Conservation (phyloP, 2,888 invertebrate species). For the Aethes cnicana region DNA sequence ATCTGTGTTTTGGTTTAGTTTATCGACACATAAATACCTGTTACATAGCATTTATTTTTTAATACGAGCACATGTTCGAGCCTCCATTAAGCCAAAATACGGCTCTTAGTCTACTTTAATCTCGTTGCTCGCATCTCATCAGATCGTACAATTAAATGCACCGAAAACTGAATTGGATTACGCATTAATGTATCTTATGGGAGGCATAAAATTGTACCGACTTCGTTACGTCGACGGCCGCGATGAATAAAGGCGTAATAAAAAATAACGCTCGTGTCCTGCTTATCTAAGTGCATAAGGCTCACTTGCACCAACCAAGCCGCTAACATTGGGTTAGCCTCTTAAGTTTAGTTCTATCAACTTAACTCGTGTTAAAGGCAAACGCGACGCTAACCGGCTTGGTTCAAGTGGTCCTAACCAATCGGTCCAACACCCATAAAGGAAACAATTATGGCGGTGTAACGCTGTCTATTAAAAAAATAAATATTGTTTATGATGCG, state of each 20-base stretch:
- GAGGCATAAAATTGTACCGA: constrained; percentile 57
- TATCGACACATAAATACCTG: constrained; percentile 37
- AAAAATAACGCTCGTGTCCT: constrained; percentile 49
- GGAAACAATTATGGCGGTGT: constrained; percentile 46
- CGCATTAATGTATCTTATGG: constrained; percentile 60
- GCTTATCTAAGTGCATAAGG: constrained; percentile 36
- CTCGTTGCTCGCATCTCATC: constrained; percentile 48
- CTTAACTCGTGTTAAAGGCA: no score
- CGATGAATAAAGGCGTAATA: constrained; percentile 60
- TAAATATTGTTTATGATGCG: constrained; percentile 33
- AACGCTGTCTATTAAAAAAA: constrained; percentile 37
- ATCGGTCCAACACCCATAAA: constrained; percentile 41
- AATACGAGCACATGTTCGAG: constrained; percentile 44
- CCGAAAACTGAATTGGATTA: constrained; percentile 60
- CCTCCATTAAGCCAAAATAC: constrained; percentile 58
- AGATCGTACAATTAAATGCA: constrained; percentile 52
- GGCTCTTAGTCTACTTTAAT: constrained; percentile 53
- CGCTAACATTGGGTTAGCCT: no score
- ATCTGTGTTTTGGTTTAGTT: constrained; percentile 42
- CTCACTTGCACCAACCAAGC: no score
- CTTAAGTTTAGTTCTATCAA: no score
- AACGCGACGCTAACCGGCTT: no score
- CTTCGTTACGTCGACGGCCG: constrained; percentile 51
- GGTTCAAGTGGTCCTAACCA: no score
- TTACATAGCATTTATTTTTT: constrained; percentile 47